Evolutionary conservation across 2,888 invertebrate species (phyloP).

Genomic region (Psococerastis gibbosa): DNA sequence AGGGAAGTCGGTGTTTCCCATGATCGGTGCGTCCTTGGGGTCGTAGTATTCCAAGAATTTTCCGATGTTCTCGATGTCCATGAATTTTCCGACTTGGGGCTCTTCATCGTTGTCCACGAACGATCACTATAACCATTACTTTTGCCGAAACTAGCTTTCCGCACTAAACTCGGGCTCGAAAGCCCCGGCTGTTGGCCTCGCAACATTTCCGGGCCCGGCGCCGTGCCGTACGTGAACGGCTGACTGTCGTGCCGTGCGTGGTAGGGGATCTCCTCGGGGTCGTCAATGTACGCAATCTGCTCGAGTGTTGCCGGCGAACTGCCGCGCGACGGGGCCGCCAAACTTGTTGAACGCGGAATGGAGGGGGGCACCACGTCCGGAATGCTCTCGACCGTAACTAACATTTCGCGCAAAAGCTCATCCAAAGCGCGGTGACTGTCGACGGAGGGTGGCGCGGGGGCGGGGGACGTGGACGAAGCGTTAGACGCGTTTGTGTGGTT

Average conservation of each 20-base stretch:
- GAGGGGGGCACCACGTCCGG: conserved; percentile 28
- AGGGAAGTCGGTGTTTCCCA: conserved; percentile 5
- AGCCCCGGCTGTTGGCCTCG: conserved; percentile 52
- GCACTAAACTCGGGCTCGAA: conserved; percentile 66
- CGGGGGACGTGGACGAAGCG: conserved; percentile 25
- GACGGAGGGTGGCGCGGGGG: conserved; percentile 27
- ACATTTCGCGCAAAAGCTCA: conserved; percentile 68
- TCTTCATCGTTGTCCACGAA: conserved; percentile 22
- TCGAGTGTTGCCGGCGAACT: conserved; percentile 12
- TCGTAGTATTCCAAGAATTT: conserved; percentile 13
- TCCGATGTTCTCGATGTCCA: conserved; percentile 14
- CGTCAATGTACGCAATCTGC: conserved; percentile 22
- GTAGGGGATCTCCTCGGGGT: conserved; percentile 58
- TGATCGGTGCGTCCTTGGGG: conserved; percentile 12
- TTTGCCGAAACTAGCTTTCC: conserved; percentile 40
- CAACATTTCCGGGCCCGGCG: conserved; percentile 38
- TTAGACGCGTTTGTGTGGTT: conserved; percentile 31
- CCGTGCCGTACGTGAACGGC: conserved; percentile 74
- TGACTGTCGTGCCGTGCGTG: conserved; percentile 78
- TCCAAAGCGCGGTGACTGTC: conserved; percentile 53
- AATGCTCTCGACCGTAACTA: conserved; percentile 70
- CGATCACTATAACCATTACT: conserved; percentile 25
- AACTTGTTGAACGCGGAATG: conserved; percentile 12
- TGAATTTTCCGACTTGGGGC: conserved; percentile 19
- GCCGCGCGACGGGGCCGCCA: conserved; percentile 10